Conservation (phyloP, 1,140 invertebrate genomes). For the honey bee (Apis mellifera) region DNA sequence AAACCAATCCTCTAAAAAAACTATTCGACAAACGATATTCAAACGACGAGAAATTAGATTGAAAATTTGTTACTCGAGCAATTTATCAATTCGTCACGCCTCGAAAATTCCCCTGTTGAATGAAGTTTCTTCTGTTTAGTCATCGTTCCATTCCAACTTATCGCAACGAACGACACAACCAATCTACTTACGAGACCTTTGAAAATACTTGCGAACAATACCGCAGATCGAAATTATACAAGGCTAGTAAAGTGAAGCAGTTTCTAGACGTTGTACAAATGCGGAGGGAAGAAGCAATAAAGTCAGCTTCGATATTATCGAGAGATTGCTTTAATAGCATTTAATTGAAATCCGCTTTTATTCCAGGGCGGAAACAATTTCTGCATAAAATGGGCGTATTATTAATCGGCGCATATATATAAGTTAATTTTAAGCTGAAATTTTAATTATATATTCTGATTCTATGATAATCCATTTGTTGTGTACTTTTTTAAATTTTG, state of each 20-base stretch:
- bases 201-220: slow-evolving; percentile 29
- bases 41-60: neutral
- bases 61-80: neutral
- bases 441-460: too few species aligned
- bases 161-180: slow-evolving; percentile 1
- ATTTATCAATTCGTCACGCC: slow-evolving; percentile 1
- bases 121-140: neutral
- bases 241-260: slow-evolving; percentile 13
- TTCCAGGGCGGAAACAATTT: neutral
- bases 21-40: neutral
- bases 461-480: too few species aligned
- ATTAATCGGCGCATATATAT: too few species aligned
- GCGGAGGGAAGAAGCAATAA: neutral
- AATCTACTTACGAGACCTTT: slow-evolving; percentile 35
- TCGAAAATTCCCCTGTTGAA: neutral
- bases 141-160: slow-evolving; percentile 2
- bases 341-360: neutral
- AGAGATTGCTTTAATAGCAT: neutral
- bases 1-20: neutral
- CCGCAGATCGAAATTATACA: slow-evolving; percentile 8
- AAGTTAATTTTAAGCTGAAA: too few species aligned
- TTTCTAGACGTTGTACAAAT: neutral
- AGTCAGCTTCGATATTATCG: neutral
- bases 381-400: neutral
- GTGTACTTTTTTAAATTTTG: too few species aligned